Conservation (phyloP, 2,888 invertebrate genomes). For the Oscheius sp. region DNA sequence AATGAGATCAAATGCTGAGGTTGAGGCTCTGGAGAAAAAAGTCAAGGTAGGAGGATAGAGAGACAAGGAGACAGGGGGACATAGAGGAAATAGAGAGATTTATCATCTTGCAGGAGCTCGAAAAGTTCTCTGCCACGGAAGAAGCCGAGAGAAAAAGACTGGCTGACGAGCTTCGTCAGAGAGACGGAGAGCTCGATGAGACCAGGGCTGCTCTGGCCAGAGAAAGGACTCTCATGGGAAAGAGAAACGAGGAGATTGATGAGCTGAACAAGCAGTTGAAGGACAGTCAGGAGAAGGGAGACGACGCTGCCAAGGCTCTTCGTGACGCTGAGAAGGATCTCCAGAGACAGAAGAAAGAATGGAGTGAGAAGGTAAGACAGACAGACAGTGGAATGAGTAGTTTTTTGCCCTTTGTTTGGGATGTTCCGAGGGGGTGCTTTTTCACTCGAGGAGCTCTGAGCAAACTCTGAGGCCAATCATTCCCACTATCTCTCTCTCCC, state of each 20-base stretch:
- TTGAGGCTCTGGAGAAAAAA: constrained; percentile 82
- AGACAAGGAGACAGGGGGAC: background rate
- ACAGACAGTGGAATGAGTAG: background rate
- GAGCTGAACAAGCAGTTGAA: constrained; percentile 56
- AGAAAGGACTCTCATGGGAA: constrained; percentile 57
- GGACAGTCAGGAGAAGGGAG: constrained; percentile 52
- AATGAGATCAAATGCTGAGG: constrained; percentile 67
- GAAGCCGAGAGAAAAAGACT: constrained; percentile 56
- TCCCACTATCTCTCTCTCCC: constrained; percentile 7
- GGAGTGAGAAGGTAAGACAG: constrained; percentile 48
- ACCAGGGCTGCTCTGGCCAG: constrained; percentile 58
- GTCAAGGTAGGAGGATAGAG: constrained; percentile 40
- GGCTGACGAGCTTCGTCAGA: constrained; percentile 55
- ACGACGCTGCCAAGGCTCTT: constrained; percentile 54
- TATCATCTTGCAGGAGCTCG: constrained; percentile 42
- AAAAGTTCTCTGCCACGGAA: constrained; percentile 48
- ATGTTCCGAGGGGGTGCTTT: constrained; percentile 19
- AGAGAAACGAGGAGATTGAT: constrained; percentile 64
- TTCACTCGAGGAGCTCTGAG: constrained; percentile 18
- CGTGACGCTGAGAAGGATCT: constrained; percentile 52
- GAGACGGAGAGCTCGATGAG: constrained; percentile 57
- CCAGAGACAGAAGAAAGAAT: constrained; percentile 55
- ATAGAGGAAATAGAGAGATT: constrained; percentile 12
- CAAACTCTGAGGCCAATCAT: constrained; percentile 14
- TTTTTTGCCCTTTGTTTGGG: constrained; percentile 23